Evolutionary conservation across 2,888 invertebrate species (phyloP).

Genomic region (Steinernema scapterisci): DNA sequence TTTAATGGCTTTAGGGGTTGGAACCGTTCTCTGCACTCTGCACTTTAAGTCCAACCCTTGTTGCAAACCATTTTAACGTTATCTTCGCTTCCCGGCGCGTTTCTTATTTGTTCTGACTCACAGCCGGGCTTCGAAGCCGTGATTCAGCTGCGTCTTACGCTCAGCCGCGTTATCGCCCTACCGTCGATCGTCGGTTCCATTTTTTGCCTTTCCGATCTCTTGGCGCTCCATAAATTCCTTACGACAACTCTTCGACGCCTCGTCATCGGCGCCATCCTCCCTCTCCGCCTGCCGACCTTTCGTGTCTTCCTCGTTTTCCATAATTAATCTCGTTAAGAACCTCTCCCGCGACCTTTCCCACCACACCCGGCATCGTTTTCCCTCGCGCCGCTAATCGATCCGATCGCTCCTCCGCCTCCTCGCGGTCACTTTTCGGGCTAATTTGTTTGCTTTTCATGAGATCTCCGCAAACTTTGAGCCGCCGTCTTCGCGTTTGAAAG

Average conservation of each 20-base stretch:
- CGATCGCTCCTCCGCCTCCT: not conserved
- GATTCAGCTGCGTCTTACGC: conserved; percentile 2
- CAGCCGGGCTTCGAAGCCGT: not conserved
- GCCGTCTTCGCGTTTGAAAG: not conserved
- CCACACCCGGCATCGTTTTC: not conserved
- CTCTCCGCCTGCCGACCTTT: not conserved
- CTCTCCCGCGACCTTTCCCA: conserved; percentile 9
- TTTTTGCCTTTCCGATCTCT: not conserved
- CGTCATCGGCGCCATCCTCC: not conserved
- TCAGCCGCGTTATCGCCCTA: not conserved
- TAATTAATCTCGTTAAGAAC: conserved; percentile 23
- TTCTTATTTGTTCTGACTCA: not conserved
- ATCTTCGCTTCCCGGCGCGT: not conserved
- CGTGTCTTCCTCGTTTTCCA: not conserved
- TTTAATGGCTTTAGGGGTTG: too few relatives aligned
- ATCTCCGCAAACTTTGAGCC: conserved; percentile 10
- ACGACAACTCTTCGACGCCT: not conserved
- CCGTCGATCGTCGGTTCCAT: not conserved
- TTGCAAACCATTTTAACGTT: not conserved
- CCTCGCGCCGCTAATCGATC: conserved; percentile 2
- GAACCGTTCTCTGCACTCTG: too few relatives aligned
- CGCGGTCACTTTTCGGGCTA: not conserved
- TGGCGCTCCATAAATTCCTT: conserved; percentile 21
- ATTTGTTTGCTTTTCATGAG: conserved; percentile 30
- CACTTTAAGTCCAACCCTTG: too few relatives aligned